These are phyloP conservation scores for Penaeus japonicus DNA, from an alignment of 1,140 invertebrate species.

Conservation along the genomic window DNA sequence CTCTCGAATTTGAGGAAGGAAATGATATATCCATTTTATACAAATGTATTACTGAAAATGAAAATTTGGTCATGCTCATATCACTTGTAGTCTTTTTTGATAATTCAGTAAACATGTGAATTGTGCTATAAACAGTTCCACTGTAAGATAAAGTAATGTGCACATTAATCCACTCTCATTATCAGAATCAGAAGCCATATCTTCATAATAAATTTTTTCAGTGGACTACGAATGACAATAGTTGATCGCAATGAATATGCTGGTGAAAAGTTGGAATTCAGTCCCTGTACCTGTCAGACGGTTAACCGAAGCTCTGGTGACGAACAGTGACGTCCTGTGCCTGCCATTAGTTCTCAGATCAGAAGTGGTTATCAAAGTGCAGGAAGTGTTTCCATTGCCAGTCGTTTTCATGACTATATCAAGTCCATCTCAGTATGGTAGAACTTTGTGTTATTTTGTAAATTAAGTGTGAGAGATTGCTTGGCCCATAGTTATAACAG, in stretches of 20 bases:
- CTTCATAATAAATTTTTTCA: no score
- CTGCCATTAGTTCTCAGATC: slow-evolving; percentile 24
- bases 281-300: background rate
- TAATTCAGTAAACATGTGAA: no score
- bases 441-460: background rate
- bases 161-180: no score
- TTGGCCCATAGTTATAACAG: slow-evolving; percentile 17
- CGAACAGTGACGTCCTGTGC: slow-evolving; percentile 31
- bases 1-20: no score
- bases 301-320: slow-evolving; percentile 11
- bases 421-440: slow-evolving; percentile 10
- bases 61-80: background rate
- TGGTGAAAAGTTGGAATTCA: no score
- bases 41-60: background rate
- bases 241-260: no score
- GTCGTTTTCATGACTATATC: background rate
- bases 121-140: no score
- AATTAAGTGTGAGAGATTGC: slow-evolving; percentile 21
- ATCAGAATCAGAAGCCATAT: no score
- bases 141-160: no score
- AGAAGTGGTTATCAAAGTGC: slow-evolving; percentile 22
- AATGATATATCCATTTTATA: background rate
- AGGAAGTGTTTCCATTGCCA: slow-evolving; percentile 4
- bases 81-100: no score
- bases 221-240: no score